Conservation (phyloP, 2,888 invertebrate species). For the Leptopterna dolabrata region DNA sequence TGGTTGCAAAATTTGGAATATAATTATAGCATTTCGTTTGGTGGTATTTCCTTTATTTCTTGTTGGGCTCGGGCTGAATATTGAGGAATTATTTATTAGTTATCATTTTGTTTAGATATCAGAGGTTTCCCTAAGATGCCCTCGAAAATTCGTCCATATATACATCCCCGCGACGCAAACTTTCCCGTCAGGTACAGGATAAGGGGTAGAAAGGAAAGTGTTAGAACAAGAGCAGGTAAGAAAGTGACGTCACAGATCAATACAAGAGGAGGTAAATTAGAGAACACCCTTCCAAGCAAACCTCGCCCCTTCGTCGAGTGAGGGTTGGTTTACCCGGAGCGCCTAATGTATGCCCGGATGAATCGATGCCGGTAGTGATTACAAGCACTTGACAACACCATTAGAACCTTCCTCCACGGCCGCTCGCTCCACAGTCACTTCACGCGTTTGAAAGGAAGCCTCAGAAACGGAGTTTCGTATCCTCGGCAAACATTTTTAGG, state of each 20-base stretch:
- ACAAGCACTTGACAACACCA: slow-evolving; percentile 12
- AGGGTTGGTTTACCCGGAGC: background rate
- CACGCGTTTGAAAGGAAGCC: background rate
- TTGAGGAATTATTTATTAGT: no score
- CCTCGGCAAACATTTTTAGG: background rate
- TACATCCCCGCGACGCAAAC: no score
- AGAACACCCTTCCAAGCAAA: slow-evolving; percentile 23
- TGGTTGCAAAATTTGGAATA: no score
- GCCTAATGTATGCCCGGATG: slow-evolving; percentile 30
- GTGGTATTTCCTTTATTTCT: no score
- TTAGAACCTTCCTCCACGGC: background rate
- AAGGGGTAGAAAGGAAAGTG: slow-evolving; percentile 20
- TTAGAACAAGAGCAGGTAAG: slow-evolving; percentile 53
- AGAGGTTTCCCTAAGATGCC: no score
- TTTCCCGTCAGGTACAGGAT: slow-evolving; percentile 40
- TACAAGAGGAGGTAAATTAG: slow-evolving; percentile 56
- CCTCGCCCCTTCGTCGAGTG: background rate
- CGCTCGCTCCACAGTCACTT: no score
- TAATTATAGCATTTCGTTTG: no score
- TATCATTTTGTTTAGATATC: no score
- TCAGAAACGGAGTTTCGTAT: background rate
- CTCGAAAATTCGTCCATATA: no score
- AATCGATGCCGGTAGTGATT: slow-evolving; percentile 35
- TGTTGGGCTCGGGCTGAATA: no score
- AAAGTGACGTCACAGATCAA: slow-evolving; percentile 55